Conservation (phyloP, 2,113 vertebrate genomes). For the Anolis sagrei region DNA sequence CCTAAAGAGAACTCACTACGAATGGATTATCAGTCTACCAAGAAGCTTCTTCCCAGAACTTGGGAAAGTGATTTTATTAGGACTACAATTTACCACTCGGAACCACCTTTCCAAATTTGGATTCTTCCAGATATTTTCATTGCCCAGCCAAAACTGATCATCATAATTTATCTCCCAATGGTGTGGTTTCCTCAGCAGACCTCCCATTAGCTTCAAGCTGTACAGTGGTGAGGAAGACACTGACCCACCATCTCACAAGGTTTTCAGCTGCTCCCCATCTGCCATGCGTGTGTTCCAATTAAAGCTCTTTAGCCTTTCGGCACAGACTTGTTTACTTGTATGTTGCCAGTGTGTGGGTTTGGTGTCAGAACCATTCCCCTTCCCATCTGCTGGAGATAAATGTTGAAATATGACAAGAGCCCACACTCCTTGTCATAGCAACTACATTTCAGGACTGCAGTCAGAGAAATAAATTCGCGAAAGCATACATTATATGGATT, state of each 20-base stretch:
- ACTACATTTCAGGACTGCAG: background rate
- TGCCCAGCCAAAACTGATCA: background rate
- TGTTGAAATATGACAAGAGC: fast-evolving
- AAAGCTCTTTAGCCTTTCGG: background rate
- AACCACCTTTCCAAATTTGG: background rate
- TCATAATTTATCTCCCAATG: fast-evolving
- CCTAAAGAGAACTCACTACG: background rate
- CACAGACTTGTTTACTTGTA: background rate
- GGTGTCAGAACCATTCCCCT: background rate
- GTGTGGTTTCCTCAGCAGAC: background rate
- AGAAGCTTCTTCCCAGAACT: too few relatives aligned
- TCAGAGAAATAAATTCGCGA: background rate
- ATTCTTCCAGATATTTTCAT: background rate
- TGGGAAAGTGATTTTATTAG: background rate
- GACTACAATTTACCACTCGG: too few relatives aligned
- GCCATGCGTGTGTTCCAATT: background rate
- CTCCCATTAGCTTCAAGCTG: background rate
- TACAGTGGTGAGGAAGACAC: background rate
- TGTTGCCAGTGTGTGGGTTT: background rate
- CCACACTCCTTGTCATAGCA: background rate
- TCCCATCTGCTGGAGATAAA: slow-evolving; percentile 1
- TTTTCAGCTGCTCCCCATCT: background rate
- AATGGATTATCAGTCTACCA: background rate
- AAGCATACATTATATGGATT: background rate
- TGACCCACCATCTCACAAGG: background rate